Evolutionary conservation across 2,888 invertebrate species (phyloP), one percentile per base, ranked within the genome.

Genomic region (Rotaria socialis): DNA sequence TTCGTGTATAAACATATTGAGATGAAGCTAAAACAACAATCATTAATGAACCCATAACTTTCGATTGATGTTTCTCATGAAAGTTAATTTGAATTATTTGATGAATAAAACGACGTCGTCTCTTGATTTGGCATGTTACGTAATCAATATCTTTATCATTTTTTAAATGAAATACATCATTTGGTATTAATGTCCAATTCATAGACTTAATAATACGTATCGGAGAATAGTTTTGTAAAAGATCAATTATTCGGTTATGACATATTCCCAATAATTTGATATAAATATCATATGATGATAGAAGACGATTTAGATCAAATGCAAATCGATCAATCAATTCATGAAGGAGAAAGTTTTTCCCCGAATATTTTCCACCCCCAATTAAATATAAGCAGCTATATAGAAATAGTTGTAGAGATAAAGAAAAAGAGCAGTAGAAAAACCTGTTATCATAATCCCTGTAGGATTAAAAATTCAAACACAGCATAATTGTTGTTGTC

Each of bases 321-420:
- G 47, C 43, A 47, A 80, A 47, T n/a, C 24, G n/a, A 47, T 80
- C 80, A 24, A 47, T 47, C 24, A 80, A 47, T 16, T n/a, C 47
- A 47, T 47, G 80, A 47, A 80, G 47, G 24, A 80, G 47, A 10
- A 6, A 47, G 3, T 14, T 80, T 80, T 80, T 80, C 24, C 80
- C 80, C 10, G 80, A 80, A 80, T 80, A 47, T 80, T 47, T 80
- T 80, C 80, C 80, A 47, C 80, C 80, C n/a, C 43, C 80, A 14
- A 80, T 80, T n/a, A 80, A n/a, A 80, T 24, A 80, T 47, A 80
- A 47, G n/a, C 80, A 47, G 4, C 80, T 80, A 80, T n/a, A n/a
- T 24, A 80, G 3, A 47, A n/a, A 43, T 24, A 80, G 3, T 22
- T 10, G 16, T 75, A 19, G 50, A 50, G 14, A 50, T 50, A 11